Percentiles rank a stretch among this genome's conserved stretches.
These are phyloP conservation scores for Bufo gargarizans DNA, from an alignment of 2,113 vertebrate genomes.

Conservation along the genomic window DNA sequence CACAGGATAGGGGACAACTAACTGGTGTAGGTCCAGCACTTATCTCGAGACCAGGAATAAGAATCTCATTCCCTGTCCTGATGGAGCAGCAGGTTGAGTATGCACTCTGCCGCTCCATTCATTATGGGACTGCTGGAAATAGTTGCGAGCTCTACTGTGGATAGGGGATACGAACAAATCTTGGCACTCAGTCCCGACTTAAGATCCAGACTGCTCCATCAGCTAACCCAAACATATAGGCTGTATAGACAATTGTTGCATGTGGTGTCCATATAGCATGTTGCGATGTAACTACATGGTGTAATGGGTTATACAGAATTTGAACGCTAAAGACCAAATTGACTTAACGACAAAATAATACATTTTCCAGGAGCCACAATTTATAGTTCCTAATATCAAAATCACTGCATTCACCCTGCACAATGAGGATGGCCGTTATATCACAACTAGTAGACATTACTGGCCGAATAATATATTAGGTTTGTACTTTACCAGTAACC, in stretches of 20 bases:
- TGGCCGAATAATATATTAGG: neutral
- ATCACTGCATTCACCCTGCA: neutral
- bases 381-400: neutral
- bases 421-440: neutral
- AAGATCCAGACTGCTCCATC: neutral
- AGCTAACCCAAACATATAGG: neutral
- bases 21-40: too few species aligned
- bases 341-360: neutral
- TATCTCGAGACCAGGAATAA: too few species aligned
- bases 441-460: neutral
- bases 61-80: too few species aligned
- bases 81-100: too few species aligned
- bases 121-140: too few species aligned
- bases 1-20: too few species aligned
- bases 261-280: neutral
- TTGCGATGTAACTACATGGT: neutral
- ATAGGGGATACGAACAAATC: too few species aligned
- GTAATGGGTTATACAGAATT: neutral
- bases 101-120: too few species aligned
- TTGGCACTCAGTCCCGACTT: neutral
- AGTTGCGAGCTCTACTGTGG: too few species aligned
- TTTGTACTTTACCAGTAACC: neutral
- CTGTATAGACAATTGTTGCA: neutral
- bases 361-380: neutral
- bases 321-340: neutral